These are phyloP conservation scores for Papilio dardanus DNA, from an alignment of 1,140 invertebrate species.

Conservation along the genomic window DNA sequence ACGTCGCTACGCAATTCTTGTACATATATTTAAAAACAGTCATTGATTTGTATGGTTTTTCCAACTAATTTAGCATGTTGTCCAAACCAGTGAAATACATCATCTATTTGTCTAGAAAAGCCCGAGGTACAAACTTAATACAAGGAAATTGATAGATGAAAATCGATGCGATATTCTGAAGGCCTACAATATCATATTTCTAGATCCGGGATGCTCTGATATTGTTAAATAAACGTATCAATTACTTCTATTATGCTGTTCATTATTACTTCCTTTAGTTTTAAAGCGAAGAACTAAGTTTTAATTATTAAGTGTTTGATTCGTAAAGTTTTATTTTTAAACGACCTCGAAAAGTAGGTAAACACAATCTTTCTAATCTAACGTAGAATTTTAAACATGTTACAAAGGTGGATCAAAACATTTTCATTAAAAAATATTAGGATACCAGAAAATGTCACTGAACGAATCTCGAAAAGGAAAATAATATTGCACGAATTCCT, in stretches of 20 bases:
- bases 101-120: background rate
- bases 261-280: background rate
- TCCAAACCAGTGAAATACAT: too few species aligned
- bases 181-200: background rate
- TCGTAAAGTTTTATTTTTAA: too few species aligned
- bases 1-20: too few species aligned
- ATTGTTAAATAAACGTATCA: background rate
- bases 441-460: background rate
- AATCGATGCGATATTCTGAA: background rate
- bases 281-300: background rate
- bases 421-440: slow-evolving; percentile 19
- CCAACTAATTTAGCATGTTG: too few species aligned
- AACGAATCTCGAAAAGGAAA: slow-evolving; percentile 9
- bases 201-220: background rate
- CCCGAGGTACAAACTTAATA: background rate
- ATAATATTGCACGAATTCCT: slow-evolving; percentile 23
- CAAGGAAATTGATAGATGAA: background rate
- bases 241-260: background rate
- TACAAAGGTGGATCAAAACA: background rate
- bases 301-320: background rate
- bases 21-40: too few species aligned
- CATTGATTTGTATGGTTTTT: too few species aligned
- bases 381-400: background rate
- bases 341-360: too few species aligned
- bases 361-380: background rate